Evolutionary conservation across 2,113 vertebrate genomes (phyloP), one percentile per base, ranked within the genome.

Genomic region (Aldabrachelys gigantea): DNA sequence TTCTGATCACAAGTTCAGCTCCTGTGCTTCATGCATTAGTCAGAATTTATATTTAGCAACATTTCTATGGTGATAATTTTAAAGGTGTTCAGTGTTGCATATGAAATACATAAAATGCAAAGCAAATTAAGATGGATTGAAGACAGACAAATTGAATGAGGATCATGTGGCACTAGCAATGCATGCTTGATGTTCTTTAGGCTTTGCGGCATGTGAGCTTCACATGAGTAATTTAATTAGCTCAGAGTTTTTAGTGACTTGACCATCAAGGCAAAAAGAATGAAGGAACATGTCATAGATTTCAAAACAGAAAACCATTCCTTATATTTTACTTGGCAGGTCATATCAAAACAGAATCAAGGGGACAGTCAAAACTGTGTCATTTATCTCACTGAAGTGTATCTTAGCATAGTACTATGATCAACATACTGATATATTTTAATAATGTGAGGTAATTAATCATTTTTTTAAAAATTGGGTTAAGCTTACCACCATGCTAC

Each of bases 41-140:
- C 13, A 57, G 57, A 65, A 69, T 81, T 52, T 38, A 69, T 53
- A 25, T 25, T 52, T 90, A 35, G 6, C 47, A 27, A 27, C 84
- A 80, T 65, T 25, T n/a, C 29, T 31, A 52, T 35, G 38, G 31
- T 80, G 35, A 27, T 90, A 76, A 92, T 94, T 94, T 92, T 87
- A 62, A 89, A 86, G 53, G 59, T 88, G 49, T 17, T 89, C 12
- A 89, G 27, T 82, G 52, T 78, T 54, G 10, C 27, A 13, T 11
- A 83, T 52, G 41, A 94, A 93, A 95, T 92, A 11, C 16, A 90
- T 31, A 90, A 54, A 38, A 22, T 59, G 27, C 35, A 90, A 84
- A 95, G 7, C 65, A 88, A 91, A 87, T 86, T 85, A 81, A 95
- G 59, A 87, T 79, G 5, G 82, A 52, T 80, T 80, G 80, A 84